Percentiles rank a stretch among this genome's conserved stretches.
phyloP scores from a whole-genome alignment of 2,888 invertebrate species.

The Macrosiphum euphorbiae region DNA sequence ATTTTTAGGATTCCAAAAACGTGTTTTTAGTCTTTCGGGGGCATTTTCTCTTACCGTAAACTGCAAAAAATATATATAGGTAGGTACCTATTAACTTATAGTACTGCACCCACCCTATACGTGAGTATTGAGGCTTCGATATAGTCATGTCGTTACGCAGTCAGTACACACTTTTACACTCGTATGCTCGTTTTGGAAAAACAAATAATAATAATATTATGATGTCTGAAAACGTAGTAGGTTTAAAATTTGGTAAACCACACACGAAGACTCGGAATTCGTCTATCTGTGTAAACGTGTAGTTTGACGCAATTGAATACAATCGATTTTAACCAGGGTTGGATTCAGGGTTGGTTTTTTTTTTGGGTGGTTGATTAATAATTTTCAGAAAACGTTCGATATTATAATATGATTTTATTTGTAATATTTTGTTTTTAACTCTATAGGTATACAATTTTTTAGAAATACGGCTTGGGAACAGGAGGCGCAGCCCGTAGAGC shows the following conservation, averaged over 20 bases:
- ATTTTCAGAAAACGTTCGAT: no score
- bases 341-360: no score
- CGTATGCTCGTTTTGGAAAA: not conserved
- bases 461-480: no score
- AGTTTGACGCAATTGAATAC: not conserved
- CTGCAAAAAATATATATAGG: not conserved
- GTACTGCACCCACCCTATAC: not conserved
- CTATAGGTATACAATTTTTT: no score
- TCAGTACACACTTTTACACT: not conserved
- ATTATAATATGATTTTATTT: no score
- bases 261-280: not conserved
- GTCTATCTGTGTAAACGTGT: not conserved
- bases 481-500: no score
- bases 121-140: no score
- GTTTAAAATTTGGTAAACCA: not conserved
- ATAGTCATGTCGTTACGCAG: no score
- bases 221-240: not conserved
- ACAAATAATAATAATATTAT: not conserved
- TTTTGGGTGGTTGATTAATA: no score
- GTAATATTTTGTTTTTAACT: no score
- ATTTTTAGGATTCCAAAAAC: not conserved
- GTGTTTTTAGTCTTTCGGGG: not conserved
- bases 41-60: not conserved
- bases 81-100: not conserved
- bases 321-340: not conserved